A percentile compares a stretch with the other conserved stretches of the same genome.
These are phyloP conservation scores for Tipula confusa DNA, from an alignment of 2,888 invertebrate genomes.

Conservation along the genomic window DNA sequence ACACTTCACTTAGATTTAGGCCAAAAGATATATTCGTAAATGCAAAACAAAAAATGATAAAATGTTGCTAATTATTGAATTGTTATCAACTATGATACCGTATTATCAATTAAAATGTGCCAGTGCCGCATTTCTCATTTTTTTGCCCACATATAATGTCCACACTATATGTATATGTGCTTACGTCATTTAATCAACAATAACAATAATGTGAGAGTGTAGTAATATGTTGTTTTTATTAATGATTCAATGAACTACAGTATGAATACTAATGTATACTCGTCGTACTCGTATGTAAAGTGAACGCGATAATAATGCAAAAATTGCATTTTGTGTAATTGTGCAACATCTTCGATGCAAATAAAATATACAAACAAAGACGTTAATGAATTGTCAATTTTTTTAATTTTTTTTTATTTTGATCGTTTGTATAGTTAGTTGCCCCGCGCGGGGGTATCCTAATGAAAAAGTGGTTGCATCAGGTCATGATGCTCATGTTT, in stretches of 20 bases:
- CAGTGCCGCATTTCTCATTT: not conserved
- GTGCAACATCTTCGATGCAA: not conserved
- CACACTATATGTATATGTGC: no score
- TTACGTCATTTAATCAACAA: not conserved
- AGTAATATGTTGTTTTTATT: not conserved
- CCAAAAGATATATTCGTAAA: not conserved
- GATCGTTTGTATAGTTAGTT: not conserved
- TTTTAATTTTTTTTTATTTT: not conserved
- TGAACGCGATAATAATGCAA: not conserved
- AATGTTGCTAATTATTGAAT: not conserved
- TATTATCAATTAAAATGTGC: not conserved
- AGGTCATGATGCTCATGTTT: slow-evolving; percentile 20
- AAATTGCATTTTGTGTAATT: not conserved
- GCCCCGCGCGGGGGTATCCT: not conserved
- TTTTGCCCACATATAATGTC: not conserved
- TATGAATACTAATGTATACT: not conserved
- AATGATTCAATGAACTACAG: not conserved
- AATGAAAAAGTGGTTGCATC: not conserved
- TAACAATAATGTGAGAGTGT: not conserved
- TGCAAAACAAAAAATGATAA: not conserved
- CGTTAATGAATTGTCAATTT: slow-evolving; percentile 20
- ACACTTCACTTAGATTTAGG: not conserved
- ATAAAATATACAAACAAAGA: not conserved
- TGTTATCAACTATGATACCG: not conserved
- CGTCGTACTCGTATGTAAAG: not conserved